Conservation (phyloP, 2,888 invertebrate species). For the Parnassius mnemosyne region DNA sequence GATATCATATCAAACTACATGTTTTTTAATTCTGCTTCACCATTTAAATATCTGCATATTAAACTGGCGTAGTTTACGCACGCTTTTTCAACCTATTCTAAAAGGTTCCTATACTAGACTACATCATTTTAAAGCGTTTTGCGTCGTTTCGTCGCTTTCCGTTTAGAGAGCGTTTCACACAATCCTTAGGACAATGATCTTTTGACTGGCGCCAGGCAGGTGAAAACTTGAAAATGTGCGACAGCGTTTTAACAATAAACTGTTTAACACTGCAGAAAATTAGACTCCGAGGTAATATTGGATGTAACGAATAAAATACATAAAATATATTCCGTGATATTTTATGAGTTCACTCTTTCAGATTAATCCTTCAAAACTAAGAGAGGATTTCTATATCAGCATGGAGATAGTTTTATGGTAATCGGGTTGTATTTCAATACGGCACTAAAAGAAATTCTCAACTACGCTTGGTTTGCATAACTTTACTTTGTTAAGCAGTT, state of each 20-base stretch:
- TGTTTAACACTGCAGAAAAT: constrained; percentile 54
- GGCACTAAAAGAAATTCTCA: too few species aligned
- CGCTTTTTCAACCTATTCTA: constrained; percentile 50
- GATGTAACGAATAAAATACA: neutral
- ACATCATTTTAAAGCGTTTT: constrained; percentile 45
- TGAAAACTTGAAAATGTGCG: constrained; percentile 45
- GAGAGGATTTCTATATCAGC: neutral
- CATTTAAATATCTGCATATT: too few species aligned
- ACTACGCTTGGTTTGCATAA: too few species aligned
- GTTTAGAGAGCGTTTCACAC: constrained; percentile 56
- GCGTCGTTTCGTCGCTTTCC: constrained; percentile 39
- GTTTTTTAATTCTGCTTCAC: too few species aligned
- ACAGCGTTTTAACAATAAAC: constrained; percentile 41
- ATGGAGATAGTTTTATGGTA: neutral
- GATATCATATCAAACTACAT: too few species aligned
- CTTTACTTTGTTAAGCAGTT: too few species aligned
- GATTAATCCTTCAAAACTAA: too few species aligned
- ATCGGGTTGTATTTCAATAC: too few species aligned
- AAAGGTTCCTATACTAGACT: constrained; percentile 48
- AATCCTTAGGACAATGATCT: constrained; percentile 65
- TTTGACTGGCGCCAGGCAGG: constrained; percentile 57
- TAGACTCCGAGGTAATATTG: constrained; percentile 38
- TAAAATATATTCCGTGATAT: too few species aligned
- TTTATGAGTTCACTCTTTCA: too few species aligned
- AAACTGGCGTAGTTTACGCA: constrained; percentile 21